phyloP scores from a whole-genome alignment of 1,140 invertebrate genomes.

The Drosophila arizonae region DNA sequence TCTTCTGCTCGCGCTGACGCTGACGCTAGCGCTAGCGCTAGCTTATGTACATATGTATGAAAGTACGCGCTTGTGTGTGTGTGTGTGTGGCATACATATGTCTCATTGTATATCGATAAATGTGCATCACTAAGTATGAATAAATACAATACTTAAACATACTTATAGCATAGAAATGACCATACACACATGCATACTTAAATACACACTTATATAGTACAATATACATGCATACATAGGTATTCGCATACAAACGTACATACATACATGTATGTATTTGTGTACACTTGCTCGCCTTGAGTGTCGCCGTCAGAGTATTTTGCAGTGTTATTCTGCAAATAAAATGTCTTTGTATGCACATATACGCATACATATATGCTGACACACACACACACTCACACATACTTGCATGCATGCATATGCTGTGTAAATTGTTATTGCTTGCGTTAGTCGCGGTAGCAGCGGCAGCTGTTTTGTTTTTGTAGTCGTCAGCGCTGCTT shows the following conservation, averaged over 20 bases:
- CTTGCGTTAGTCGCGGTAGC: constrained; percentile 24
- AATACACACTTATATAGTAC: neutral
- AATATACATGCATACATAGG: neutral
- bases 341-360: constrained; percentile 59
- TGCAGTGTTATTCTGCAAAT: constrained; percentile 59
- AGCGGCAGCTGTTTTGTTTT: constrained; percentile 50
- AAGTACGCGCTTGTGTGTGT: neutral
- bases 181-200: neutral
- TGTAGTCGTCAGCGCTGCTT: constrained; percentile 23
- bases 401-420: constrained; percentile 19
- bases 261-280: constrained; percentile 2
- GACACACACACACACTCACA: neutral
- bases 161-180: too few relatives aligned
- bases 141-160: neutral
- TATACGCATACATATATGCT: neutral
- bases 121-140: constrained; percentile 1
- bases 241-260: neutral
- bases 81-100: constrained; percentile 8
- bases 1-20: constrained; percentile 61
- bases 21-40: constrained; percentile 26
- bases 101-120: constrained; percentile 1
- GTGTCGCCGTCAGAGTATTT: constrained; percentile 54
- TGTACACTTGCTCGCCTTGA: constrained; percentile 61
- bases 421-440: constrained; percentile 49
- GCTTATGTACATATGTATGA: neutral